A percentile compares a stretch with the other conserved stretches of the same genome.
Conservation (phyloP, 2,797 vertebrate genomes). For the Hoplostethus mediterraneus region DNA sequence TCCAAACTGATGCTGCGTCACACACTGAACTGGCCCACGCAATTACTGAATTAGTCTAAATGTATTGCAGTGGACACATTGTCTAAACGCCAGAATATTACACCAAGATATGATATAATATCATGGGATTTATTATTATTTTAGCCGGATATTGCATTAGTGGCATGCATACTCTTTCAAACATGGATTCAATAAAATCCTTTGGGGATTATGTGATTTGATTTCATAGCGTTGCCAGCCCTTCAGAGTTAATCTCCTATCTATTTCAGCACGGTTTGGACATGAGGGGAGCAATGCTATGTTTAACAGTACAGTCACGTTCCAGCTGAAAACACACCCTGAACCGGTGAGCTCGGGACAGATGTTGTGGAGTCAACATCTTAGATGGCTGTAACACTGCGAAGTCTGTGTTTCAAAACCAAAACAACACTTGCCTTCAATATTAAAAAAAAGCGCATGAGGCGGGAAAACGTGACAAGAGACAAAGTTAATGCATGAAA, state of each 20-base stretch:
- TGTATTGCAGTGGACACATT: constrained; percentile 12
- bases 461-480: constrained; percentile 82
- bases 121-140: not conserved
- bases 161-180: not conserved
- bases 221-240: not conserved
- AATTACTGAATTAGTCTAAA: constrained; percentile 21
- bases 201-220: not conserved
- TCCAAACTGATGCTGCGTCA: constrained; percentile 56
- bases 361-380: constrained; percentile 64
- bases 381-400: constrained; percentile 40
- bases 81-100: not conserved
- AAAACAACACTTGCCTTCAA: constrained; percentile 2
- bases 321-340: constrained; percentile 50
- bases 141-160: not conserved
- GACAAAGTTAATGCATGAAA: constrained; percentile 68
- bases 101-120: not conserved
- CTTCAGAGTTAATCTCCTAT: constrained; percentile 10
- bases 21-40: constrained; percentile 20
- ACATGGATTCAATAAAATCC: constrained; percentile 22
- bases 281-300: constrained; percentile 2
- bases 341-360: constrained; percentile 44
- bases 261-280: constrained; percentile 17
- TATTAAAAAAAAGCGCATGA: constrained; percentile 59
- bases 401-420: constrained; percentile 26
- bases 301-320: constrained; percentile 62